These are phyloP conservation scores for Plecturocebus donacophilus DNA, from an alignment of 2,113 vertebrate species.

Conservation along the genomic window DNA sequence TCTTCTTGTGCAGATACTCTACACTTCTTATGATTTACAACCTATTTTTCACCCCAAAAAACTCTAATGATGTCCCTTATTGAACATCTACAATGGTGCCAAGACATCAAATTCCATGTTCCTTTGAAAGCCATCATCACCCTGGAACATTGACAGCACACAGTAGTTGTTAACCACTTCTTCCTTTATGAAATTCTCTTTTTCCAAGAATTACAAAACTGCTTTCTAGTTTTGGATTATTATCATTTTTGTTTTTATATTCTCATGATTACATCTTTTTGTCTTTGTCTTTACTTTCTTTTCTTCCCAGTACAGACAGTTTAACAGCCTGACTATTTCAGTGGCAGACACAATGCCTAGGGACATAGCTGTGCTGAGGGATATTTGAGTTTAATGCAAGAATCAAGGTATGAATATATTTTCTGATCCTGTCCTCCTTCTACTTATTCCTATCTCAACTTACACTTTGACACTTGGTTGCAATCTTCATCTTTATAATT, in stretches of 20 bases:
- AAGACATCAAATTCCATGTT: neutral
- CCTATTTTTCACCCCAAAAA: neutral
- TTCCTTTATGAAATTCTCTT: neutral
- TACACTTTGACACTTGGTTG: neutral
- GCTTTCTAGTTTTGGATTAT: neutral
- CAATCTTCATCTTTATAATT: neutral
- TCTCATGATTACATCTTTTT: neutral
- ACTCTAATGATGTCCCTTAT: neutral
- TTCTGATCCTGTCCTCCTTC: neutral
- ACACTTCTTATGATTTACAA: neutral
- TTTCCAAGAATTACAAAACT: neutral
- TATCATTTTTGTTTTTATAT: neutral
- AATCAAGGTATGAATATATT: neutral
- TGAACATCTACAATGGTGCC: neutral
- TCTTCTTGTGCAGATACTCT: neutral
- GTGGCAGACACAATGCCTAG: neutral
- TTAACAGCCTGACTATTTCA: neutral
- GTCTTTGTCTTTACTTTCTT: neutral
- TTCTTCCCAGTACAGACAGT: neutral
- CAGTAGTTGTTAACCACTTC: neutral
- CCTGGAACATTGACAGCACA: neutral
- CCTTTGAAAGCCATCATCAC: neutral
- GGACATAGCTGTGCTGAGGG: fast-evolving
- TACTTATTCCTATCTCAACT: neutral
- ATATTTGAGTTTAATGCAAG: neutral